A percentile compares a stretch with the other conserved stretches of the same genome.
Conservation (phyloP, 2,888 invertebrate species). For the Peribatodes rhomboidaria region DNA sequence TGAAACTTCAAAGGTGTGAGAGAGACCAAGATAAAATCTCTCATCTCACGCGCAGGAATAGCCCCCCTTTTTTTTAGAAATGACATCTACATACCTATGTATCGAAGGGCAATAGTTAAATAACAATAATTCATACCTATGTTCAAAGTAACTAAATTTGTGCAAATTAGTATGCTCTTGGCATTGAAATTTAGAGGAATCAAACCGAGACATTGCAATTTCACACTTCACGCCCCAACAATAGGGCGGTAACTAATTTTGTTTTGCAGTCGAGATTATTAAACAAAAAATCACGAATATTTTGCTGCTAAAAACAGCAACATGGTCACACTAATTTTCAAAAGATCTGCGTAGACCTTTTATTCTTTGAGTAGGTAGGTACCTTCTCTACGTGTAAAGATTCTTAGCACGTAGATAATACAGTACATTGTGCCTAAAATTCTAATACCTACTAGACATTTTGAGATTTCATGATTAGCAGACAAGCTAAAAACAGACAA, state of each 20-base stretch:
- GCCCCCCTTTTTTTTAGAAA: too few species aligned
- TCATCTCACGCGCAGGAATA: too few species aligned
- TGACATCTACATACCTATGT: too few species aligned
- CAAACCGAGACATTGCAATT: slow-evolving; percentile 27
- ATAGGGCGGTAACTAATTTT: slow-evolving; percentile 21
- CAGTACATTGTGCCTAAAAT: too few species aligned
- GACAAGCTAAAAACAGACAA: too few species aligned
- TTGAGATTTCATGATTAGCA: too few species aligned
- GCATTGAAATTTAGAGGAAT: slow-evolving; percentile 16
- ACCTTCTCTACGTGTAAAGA: too few species aligned
- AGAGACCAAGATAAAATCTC: too few species aligned
- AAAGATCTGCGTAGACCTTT: not conserved
- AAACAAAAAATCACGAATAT: not conserved
- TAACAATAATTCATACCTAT: not conserved
- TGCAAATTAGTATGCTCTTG: slow-evolving; percentile 11
- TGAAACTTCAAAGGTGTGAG: too few species aligned
- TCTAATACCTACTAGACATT: too few species aligned
- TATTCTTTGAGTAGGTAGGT: not conserved
- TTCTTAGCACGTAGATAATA: too few species aligned
- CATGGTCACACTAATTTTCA: slow-evolving; percentile 1
- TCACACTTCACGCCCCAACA: slow-evolving; percentile 28
- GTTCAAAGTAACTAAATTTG: slow-evolving; percentile 5
- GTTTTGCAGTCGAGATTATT: slow-evolving; percentile 5
- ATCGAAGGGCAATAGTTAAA: too few species aligned
- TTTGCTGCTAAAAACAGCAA: not conserved